Base-by-base conservation (phyloP, 35 echinoderm and acorn worm genomes). In the Ophioderma brevispina region DNA sequence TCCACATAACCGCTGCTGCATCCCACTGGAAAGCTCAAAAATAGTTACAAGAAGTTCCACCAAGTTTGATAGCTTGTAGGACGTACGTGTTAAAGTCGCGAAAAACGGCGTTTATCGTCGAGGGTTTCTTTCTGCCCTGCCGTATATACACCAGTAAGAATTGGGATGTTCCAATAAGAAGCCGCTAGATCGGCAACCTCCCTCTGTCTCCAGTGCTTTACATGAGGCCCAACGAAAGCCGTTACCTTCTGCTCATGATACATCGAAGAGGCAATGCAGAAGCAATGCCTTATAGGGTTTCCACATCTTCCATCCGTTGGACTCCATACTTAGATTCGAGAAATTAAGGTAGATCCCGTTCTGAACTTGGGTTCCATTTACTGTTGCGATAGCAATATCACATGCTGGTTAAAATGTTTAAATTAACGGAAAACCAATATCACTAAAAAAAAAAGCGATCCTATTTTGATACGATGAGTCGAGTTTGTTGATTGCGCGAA, bases 201-300 rank as follows among this genome's bases (percentile, higher is more conserved):
- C 17, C 5, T 4, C 41, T 8, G 41, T 17, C 17, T 46, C n/a
- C 41, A 46, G 41, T 4, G 41, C 41, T 46, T 8, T 86, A 93
- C 2, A 80, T n/a, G 43, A 34, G 91, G 91, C 2, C 91, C 91
- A 31, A 93, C 39, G 86, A 88, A 95, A 15, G 94, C 94, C 37
- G 37, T 91, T 18, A 95, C 89, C 35, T 89, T 78, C 1, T 89
- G 37, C 39, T 84, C 37, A 63, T 88, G 38, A 85, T 92, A 95
- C 28, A 92, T 64, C 49, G 77, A 28, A 15, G 94, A 89, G 1
- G 94, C 94, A 30, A 80, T 36, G 2, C 81, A 84, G 8, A 85
- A 80, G 18, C 84, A 84, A 8, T 50, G 63, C 36, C 84, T 84
- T 13, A 77, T 33, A 8, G 63, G 43, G 30, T 35, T 32, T 4